Base-by-base conservation (phyloP, 2,797 vertebrate genomes). In the Salarias fasciatus region DNA sequence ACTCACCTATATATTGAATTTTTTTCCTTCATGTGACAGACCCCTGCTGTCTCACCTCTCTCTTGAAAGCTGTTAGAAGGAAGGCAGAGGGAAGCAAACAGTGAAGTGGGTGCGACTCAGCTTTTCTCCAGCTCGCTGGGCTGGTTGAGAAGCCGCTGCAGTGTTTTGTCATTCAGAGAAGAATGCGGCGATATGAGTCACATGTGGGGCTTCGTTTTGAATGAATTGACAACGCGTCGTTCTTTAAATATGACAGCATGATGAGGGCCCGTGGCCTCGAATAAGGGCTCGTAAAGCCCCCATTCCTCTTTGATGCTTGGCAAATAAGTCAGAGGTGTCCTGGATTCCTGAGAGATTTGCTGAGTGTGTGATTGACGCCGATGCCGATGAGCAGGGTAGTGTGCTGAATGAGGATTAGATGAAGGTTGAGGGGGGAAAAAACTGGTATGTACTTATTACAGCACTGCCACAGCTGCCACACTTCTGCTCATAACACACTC, bases 371-470 rank as follows among this genome's bases (percentile, higher is more conserved):
- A 6, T 6, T 35, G 33, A 47, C 8, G 43, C 38, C 53, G 59
- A 72, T 68, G 40, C 38, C 0, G 14, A 60, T 59, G 63, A 73
- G 64, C 58, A 46, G 54, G 18, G 33, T 29, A 30, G 40, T 0
- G 12, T 13, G 28, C 51, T 72, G 57, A 81, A 69, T 64, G 55
- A 44, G 72, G 73, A 75, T 72, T 69, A 48, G 72, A 74, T 7
- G 43, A 69, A 38, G 41, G 65, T 40, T 54, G 63, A 63, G 30
- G 43, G 63, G 43, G 63, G 59, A 57, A 71, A 58, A 42, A 67
- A 50, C 72, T 66, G 72, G 56, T 86, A 24, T 24, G 18, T 3
- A 76, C 77, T 84, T 80, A 73, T 83, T 67, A 70, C 59, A 63
- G 72, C 35, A 11, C 53, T 62, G 67, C 49, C 52, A 76, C 55